phyloP scores from a whole-genome alignment of 2,113 vertebrate species.

The Orientallactaga bullata region DNA sequence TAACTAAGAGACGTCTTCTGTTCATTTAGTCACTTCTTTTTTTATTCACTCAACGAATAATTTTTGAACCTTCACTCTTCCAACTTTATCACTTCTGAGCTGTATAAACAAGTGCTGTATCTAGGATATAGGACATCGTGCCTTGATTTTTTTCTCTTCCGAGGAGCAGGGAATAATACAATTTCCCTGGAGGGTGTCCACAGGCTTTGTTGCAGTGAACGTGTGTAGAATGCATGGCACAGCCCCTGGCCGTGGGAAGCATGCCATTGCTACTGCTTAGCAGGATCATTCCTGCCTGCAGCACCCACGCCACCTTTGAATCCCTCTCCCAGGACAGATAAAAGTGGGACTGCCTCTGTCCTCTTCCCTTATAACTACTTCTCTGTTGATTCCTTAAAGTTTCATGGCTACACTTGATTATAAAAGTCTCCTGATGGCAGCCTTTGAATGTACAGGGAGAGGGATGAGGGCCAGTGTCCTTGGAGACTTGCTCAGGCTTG shows the following conservation, averaged over 20 bases:
- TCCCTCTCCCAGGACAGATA: not conserved
- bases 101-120: not conserved
- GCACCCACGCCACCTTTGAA: not conserved
- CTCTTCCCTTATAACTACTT: not conserved
- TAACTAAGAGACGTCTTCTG: not conserved
- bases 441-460: not conserved
- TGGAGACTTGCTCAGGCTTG: not conserved
- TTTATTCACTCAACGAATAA: not conserved
- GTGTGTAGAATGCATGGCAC: not conserved
- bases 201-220: not conserved
- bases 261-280: not conserved
- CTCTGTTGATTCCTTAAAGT: not conserved
- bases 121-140: not conserved
- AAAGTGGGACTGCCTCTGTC: not conserved
- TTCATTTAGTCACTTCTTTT: not conserved
- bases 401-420: not conserved
- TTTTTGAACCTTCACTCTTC: not conserved
- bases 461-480: not conserved
- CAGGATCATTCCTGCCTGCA: not conserved
- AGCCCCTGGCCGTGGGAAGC: not conserved
- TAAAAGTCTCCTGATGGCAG: not conserved
- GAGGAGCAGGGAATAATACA: not conserved
- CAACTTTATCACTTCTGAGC: not conserved
- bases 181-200: not conserved
- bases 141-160: not conserved